These are phyloP conservation scores for Patella vulgata DNA, from an alignment of 1,140 invertebrate species.

Conservation along the genomic window DNA sequence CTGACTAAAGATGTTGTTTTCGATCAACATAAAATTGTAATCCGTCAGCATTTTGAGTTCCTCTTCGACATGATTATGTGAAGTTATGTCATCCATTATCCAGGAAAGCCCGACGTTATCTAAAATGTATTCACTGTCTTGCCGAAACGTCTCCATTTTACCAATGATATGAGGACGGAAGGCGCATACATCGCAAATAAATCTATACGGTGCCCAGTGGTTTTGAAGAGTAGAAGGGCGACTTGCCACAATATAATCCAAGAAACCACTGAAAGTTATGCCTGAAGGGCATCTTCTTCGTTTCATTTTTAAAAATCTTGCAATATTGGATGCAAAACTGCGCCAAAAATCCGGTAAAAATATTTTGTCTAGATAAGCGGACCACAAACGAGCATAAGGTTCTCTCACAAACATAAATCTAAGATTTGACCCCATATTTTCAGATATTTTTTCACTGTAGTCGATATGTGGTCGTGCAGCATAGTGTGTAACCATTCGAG, in stretches of 20 bases:
- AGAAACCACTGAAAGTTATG: conserved; percentile 15
- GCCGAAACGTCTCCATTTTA: conserved; percentile 15
- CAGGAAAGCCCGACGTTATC: background rate
- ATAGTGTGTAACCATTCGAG: conserved; percentile 4
- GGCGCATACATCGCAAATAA: conserved; percentile 12
- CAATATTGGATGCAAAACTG: background rate
- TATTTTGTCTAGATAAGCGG: conserved; percentile 39
- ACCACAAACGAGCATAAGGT: conserved; percentile 32
- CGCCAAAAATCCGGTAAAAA: conserved; percentile 30
- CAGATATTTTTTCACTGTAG: background rate
- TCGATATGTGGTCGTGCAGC: background rate
- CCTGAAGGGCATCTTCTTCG: conserved; percentile 4
- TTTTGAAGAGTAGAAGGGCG: background rate
- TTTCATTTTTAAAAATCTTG: background rate
- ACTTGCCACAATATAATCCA: background rate
- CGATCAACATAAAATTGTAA: conserved; percentile 10
- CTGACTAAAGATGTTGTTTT: background rate
- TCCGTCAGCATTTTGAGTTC: conserved; percentile 3
- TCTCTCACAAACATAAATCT: conserved; percentile 32
- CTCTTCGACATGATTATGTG: background rate
- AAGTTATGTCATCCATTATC: background rate
- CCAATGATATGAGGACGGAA: conserved; percentile 19
- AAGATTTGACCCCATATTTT: background rate
- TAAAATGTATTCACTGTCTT: conserved; percentile 13
- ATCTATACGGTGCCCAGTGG: conserved; percentile 12